Base-by-base conservation (phyloP, 2,113 vertebrate genomes). In the Pionites leucogaster region DNA sequence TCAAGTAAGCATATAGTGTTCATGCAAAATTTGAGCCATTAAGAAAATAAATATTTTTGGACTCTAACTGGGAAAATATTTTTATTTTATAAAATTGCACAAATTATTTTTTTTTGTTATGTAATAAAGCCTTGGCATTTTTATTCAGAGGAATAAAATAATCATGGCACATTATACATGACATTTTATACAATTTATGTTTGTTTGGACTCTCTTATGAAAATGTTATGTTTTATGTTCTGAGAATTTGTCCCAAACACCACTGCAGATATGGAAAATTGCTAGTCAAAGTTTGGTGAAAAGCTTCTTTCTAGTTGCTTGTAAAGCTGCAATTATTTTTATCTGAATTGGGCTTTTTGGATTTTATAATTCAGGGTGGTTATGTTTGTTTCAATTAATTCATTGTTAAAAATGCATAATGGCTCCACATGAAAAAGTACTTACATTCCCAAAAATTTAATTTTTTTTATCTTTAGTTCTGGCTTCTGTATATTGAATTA, bases 321-420 rank as follows among this genome's bases (percentile, higher is more conserved):
- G 5, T 2, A 78, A 33, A 63, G 2, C 1, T 84, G 15, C 25
- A 53, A 20, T 0, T 6, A 23, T 17, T 62, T 46, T 25, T 31
- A 59, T 37, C 16, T 75, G 17, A 31, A 1, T 42, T 3, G 0
- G 0, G 55, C 8, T 23, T 59, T 77, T 64, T n/a, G 2, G 0
- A 0, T 75, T 83, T 59, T 55, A 37, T 46, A 2, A 28, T 46
- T 86, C 80, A 5, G 2, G 1, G 1, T 35, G 10, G 4, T 18
- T 80, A 14, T 27, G 7, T 52, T 83, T 57, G 3, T 60, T 68
- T 71, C 5, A 35, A 52, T 8, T 68, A 57, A 18, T 71, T 64
- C 0, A 44, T 6, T 87, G 84, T 53, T 19, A 6, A 67, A 90
- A 67, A 70, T 83, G 1, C 31, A 14, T 50, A 22, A 42, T 35